A percentile compares a stretch with the other conserved stretches of the same genome.
Evolutionary conservation across 1,140 invertebrate species (phyloP).

Genomic region (Tetranychus cinnabarinus): DNA sequence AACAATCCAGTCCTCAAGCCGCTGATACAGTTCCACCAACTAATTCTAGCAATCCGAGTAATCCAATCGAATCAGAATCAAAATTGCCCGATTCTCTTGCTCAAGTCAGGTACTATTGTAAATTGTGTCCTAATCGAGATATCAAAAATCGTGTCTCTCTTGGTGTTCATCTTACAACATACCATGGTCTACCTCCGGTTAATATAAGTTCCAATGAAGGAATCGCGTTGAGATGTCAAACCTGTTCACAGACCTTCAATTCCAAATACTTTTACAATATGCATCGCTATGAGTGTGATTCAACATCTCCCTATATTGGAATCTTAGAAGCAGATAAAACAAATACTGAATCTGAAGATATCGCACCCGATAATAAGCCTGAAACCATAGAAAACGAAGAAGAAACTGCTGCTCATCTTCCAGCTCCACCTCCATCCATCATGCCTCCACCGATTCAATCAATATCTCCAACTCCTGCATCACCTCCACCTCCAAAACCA

Average conservation of each 20-base stretch:
- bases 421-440: background rate
- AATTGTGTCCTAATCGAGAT: conserved; percentile 3
- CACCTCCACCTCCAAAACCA: background rate
- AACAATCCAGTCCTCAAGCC: background rate
- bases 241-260: background rate
- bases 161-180: conserved; percentile 4
- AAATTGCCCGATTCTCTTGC: background rate
- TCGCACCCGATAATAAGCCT: background rate
- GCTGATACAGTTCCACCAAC: background rate
- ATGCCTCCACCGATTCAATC: no score
- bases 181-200: conserved; percentile 3
- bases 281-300: conserved; percentile 4
- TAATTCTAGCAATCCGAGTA: background rate
- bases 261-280: conserved; percentile 6
- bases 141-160: conserved; percentile 4
- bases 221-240: conserved; percentile 1
- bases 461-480: background rate
- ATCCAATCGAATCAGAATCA: background rate
- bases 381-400: background rate
- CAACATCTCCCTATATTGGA: conserved; percentile 3
- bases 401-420: background rate
- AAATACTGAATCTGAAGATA: background rate
- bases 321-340: background rate
- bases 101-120: conserved; percentile 1
- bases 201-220: background rate